phyloP scores from a whole-genome alignment of 2,888 invertebrate species.

The Rapana venosa region DNA sequence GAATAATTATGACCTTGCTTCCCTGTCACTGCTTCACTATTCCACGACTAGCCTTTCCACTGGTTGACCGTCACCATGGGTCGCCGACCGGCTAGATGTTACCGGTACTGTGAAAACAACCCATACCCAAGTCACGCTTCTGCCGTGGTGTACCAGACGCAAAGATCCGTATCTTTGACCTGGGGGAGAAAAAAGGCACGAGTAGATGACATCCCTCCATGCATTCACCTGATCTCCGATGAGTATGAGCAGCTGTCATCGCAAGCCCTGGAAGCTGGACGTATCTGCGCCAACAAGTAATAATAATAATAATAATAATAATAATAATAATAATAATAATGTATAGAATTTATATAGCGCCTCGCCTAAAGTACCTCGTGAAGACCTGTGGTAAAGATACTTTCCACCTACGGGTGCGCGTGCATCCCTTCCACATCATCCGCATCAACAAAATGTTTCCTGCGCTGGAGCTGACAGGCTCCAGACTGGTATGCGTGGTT shows the following conservation, averaged over 20 bases:
- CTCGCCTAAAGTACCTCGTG: no score
- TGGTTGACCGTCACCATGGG: no score
- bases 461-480: slow-evolving; percentile 99
- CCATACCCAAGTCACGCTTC: slow-evolving; percentile 99
- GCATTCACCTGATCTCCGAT: slow-evolving; percentile 98
- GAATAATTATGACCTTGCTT: no score
- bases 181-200: slow-evolving; percentile 98
- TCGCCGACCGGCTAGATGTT: no score
- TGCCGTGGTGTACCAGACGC: slow-evolving; percentile 99
- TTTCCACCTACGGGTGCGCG: slow-evolving; percentile 98
- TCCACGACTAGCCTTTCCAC: no score
- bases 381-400: slow-evolving; percentile 99
- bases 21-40: no score
- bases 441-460: slow-evolving; percentile 99
- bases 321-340: no score
- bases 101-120: slow-evolving; percentile 99
- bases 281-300: slow-evolving; percentile 99
- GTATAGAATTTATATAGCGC: no score
- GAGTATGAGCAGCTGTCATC: slow-evolving; percentile 99
- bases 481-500: slow-evolving; percentile 99
- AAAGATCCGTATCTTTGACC: slow-evolving; percentile 99
- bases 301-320: no score
- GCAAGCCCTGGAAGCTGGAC: slow-evolving; percentile 98
- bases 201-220: slow-evolving; percentile 98
- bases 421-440: slow-evolving; percentile 99